Evolutionary conservation across 1,140 invertebrate genomes (phyloP).

Genomic region (Proctacanthus coquilletti): DNA sequence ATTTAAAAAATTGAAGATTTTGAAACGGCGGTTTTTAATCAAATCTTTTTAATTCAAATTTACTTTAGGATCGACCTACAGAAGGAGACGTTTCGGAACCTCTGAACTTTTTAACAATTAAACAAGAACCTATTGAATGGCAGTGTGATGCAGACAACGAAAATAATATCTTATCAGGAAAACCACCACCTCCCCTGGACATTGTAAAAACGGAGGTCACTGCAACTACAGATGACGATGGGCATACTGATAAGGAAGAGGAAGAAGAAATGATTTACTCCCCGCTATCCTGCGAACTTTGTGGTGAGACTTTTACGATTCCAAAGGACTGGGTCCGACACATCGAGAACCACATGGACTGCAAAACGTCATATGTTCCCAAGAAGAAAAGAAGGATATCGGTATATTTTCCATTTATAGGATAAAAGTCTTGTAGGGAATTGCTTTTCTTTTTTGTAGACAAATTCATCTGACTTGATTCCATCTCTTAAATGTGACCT

Average conservation of each 20-base stretch:
- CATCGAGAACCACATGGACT: slow-evolving; percentile 46
- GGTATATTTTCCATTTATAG: too few relatives aligned
- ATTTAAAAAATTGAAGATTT: too few relatives aligned
- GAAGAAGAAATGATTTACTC: slow-evolving; percentile 37
- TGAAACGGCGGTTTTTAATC: too few relatives aligned
- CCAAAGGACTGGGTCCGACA: slow-evolving; percentile 67
- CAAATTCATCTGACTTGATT: too few relatives aligned
- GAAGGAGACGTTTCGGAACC: slow-evolving; percentile 15
- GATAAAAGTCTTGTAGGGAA: too few relatives aligned
- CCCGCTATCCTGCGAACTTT: slow-evolving; percentile 63
- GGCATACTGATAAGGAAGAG: slow-evolving; percentile 18
- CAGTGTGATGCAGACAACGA: slow-evolving; percentile 14
- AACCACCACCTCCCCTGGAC: slow-evolving; percentile 12
- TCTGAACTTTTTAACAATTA: slow-evolving; percentile 33
- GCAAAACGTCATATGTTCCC: slow-evolving; percentile 37
- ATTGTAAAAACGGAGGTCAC: slow-evolving; percentile 4
- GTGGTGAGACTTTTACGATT: slow-evolving; percentile 65
- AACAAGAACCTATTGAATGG: slow-evolving; percentile 38
- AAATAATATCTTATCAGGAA: background rate
- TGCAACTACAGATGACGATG: slow-evolving; percentile 33
- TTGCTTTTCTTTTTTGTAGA: too few relatives aligned
- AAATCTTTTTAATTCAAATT: slow-evolving; percentile 3
- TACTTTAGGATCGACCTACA: slow-evolving; percentile 9
- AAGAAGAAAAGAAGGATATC: slow-evolving; percentile 37
- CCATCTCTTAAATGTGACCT: too few relatives aligned